Percentiles rank a stretch among this genome's conserved stretches.
Conservation (phyloP, 1,140 invertebrate genomes). For the Leptinotarsa lineolata region DNA sequence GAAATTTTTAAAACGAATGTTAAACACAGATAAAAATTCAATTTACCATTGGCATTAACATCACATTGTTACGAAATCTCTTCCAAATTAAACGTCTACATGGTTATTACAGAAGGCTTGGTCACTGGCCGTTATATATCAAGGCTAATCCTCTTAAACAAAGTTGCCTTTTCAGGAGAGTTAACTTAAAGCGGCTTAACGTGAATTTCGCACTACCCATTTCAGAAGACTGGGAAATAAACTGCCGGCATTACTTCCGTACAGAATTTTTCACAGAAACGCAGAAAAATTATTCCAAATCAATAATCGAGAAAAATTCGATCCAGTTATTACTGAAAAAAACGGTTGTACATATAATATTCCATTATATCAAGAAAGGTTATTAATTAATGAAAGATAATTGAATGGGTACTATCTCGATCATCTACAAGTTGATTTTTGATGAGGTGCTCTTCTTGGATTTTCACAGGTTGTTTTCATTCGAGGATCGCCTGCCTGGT, state of each 20-base stretch:
- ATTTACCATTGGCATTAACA: constrained; percentile 28
- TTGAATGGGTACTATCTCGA: no score
- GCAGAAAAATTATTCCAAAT: no score
- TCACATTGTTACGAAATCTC: constrained; percentile 33
- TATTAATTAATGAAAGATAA: no score
- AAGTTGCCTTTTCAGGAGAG: constrained; percentile 46
- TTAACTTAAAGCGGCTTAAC: constrained; percentile 45
- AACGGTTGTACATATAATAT: no score
- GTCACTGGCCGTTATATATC: constrained; percentile 45
- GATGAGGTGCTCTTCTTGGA: no score
- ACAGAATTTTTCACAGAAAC: constrained; percentile 1
- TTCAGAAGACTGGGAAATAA: constrained; percentile 37
- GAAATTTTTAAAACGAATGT: background rate
- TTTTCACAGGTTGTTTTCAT: no score
- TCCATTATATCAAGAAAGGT: no score
- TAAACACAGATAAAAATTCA: constrained; percentile 12
- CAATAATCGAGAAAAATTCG: no score
- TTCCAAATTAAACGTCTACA: constrained; percentile 42
- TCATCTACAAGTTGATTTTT: no score
- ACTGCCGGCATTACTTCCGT: constrained; percentile 32
- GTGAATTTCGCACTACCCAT: constrained; percentile 37
- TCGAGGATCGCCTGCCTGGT: no score
- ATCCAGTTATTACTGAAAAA: no score
- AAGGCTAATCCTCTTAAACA: constrained; percentile 48
- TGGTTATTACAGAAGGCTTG: constrained; percentile 36